Conservation (phyloP, 2,888 invertebrate species). For the Diarsia rubi region DNA sequence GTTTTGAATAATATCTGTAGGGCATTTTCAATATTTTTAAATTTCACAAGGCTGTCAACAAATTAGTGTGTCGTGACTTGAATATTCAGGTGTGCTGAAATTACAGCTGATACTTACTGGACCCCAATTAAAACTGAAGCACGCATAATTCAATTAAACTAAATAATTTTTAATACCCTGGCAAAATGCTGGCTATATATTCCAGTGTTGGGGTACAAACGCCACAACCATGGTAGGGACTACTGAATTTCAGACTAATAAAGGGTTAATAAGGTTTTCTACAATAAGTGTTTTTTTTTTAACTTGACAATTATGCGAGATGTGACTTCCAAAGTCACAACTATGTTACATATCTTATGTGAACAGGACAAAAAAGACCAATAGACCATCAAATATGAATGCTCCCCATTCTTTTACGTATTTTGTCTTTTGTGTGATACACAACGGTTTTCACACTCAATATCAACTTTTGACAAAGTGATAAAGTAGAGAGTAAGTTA, state of each 20-base stretch:
- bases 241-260: not conserved
- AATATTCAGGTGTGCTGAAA: not conserved
- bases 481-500: too few relatives aligned
- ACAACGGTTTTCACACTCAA: too few relatives aligned
- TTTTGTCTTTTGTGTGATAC: not conserved
- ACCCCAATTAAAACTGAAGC: not conserved
- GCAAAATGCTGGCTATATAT: not conserved
- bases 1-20: not conserved
- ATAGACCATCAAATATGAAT: not conserved
- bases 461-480: too few relatives aligned
- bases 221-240: not conserved
- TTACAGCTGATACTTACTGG: not conserved
- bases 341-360: not conserved
- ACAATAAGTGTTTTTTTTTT: not conserved
- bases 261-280: not conserved
- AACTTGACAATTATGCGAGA: not conserved
- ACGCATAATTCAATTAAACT: not conserved
- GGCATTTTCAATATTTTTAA: not conserved
- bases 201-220: not conserved
- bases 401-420: not conserved
- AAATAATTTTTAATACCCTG: not conserved
- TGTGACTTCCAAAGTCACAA: not conserved
- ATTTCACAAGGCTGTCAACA: not conserved
- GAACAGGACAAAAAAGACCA: not conserved
- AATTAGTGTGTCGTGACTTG: not conserved